Evolutionary conservation across 1,140 invertebrate species (phyloP), one percentile per base, ranked within the genome.

Genomic region (Cephus cinctus): DNA sequence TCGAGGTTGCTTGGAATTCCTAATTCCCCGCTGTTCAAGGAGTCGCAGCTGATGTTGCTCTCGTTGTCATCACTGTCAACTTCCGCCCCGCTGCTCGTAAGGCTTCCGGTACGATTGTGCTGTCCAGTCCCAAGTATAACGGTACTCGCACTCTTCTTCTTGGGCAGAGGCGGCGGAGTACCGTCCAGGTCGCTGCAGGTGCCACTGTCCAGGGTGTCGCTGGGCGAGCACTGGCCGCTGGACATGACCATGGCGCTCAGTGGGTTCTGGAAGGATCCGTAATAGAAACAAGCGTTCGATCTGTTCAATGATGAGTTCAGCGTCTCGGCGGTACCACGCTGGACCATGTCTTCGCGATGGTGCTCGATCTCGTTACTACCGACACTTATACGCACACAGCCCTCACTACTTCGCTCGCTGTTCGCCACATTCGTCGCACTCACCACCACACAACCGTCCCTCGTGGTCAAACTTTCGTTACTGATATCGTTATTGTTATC

Each of bases 151-250:
- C 57, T 71, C 41, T 83, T 85, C 70, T 86, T 86, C 73, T 84
- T 85, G 0, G 81, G 82, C 21, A 84, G 59, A n/a, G 84, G 84
- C 21, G 86, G 85, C 30, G 86, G 84, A 6, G 86, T 87, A 2
- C 83, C 81, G 59, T 90, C 88, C 42, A 90, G 70, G 61, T 91
- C 89, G 62, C 87, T 90, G 71, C 88, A 88, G 5, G 88, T 90
- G 12, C 88, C 89, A 43, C 88, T 90, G 73, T 91, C 89, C 47
- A 89, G 56, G 0, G 87, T 89, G 49, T 89, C 88, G 47, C 81
- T 83, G 0, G 87, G 87, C 22, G 88, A 90, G 47, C 86, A 87
- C 59, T 90, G 88, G 0, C 88, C 88, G 62, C 86, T 88, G 4
- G 84, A 83, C 78, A 87, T 85, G 12, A 86, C 72, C 61, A 69